Evolutionary conservation across 2,888 invertebrate species (phyloP), one percentile per base, ranked within the genome.

Genomic region (Ischnus inquisitorius): DNA sequence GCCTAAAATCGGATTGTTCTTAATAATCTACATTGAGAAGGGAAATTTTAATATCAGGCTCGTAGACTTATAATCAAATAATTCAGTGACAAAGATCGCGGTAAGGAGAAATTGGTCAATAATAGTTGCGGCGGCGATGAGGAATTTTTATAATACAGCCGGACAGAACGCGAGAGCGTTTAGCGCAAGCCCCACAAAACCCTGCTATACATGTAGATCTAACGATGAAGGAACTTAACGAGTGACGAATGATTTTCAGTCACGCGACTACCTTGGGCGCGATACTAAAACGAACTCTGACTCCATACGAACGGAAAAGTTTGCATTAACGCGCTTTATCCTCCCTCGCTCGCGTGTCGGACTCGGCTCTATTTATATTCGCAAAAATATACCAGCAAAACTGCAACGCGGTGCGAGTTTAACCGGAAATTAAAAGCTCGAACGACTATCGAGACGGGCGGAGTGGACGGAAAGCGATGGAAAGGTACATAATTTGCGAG

Each of bases 171-270:
- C n/a, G n/a, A n/a, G n/a, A n/a, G n/a, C n/a, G n/a, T n/a, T n/a
- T n/a, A n/a, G n/a, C n/a, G n/a, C n/a, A n/a, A n/a, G n/a, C n/a
- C n/a, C n/a, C n/a, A n/a, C n/a, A n/a, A n/a, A n/a, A n/a, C n/a
- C n/a, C n/a, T n/a, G n/a, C n/a, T n/a, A 16, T 34, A 8, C 25
- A 34, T 39, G 16, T 48, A 68, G 43, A 57, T n/a, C 41, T 68
- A 22, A 6, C n/a, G 62, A 62, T 1, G 34, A 34, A 19, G 4
- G 14, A 19, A 74, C 43, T 54, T 46, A n/a, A 60, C 25, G 79
- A 78, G 51, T 65, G 82, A 82, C 51, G 78, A 79, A 85, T 62
- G 82, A 78, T 79, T 79, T 72, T 62, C 57, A 64, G 75, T 85
- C 82, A 80, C 77, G 69, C 79, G 14, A 82, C 22, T 60, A 28